Evolutionary conservation across 2,113 vertebrate species (phyloP), one percentile per base, ranked within the genome.

Genomic region (Alaudala cheleensis): DNA sequence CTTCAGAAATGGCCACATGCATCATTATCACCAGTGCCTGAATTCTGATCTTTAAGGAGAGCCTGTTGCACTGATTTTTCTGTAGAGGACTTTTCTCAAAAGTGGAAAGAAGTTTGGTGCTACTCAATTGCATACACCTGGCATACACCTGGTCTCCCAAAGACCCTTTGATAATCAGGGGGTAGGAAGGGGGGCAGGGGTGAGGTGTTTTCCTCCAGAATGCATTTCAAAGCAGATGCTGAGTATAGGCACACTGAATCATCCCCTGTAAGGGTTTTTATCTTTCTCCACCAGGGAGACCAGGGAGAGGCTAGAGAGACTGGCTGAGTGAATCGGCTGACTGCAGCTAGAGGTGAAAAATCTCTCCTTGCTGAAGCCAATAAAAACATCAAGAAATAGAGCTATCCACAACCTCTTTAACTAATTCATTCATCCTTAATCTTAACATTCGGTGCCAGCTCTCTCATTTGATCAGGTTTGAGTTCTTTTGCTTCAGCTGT

Each of bases 101-200:
- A 61, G 54, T 37, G 60, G 28, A 23, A 25, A n/a, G 51, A 73
- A 50, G 26, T 57, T 76, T 29, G 2, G 1, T 49, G 20, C 56
- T 62, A 60, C 24, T 21, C 26, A 53, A 0, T n/a, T 3, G 8
- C 17, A 78, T 74, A 57, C 56, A 57, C 56, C 51, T 84, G 42
- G 39, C 9, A 58, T 13, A 50, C 5, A 33, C 13, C 25, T 66
- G n/a, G 11, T 42, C 29, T 87, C 50, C 17, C 29, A 33, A 10
- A 29, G 65, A 62, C 42, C n/a, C 45, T 29, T 56, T 3, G 2
- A 45, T 10, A 76, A 40, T 42, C 42, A 31, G 6, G 34, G 34
- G 7, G 5, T 56, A 15, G 29, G 17, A 54, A 25, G 12, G 0
- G 2, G 14, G 1, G 9, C 3, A 16, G 2, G 3, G 21, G 19